Evolutionary conservation across 2,113 vertebrate species (phyloP).

Genomic region (Hippolais icterina): DNA sequence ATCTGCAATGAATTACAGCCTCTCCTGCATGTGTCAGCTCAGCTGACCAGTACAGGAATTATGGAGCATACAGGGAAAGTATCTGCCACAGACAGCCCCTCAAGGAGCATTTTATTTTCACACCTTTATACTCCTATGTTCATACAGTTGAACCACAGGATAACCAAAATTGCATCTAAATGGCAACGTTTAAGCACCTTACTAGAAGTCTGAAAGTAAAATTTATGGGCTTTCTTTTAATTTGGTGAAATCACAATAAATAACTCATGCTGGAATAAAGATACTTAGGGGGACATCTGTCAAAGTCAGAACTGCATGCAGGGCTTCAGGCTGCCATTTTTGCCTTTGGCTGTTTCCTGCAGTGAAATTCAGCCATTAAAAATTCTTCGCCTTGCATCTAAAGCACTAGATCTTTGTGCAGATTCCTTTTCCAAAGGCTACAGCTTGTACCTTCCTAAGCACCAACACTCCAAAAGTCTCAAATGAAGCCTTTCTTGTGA

Average conservation of each 20-base stretch:
- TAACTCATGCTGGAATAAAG: not conserved
- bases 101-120: not conserved
- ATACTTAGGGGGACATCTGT: not conserved
- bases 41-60: not conserved
- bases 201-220: not conserved
- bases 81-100: not conserved
- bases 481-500: not conserved
- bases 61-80: not conserved
- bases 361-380: not conserved
- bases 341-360: not conserved
- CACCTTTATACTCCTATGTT: not conserved
- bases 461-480: not conserved
- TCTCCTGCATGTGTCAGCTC: not conserved
- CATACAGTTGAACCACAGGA: not conserved
- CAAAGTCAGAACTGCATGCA: not conserved
- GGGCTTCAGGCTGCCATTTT: not conserved
- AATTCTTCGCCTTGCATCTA: not conserved
- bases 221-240: not conserved
- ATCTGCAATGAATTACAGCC: not conserved
- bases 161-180: not conserved
- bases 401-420: not conserved
- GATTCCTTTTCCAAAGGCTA: constrained; percentile 1
- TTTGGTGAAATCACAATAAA: not conserved
- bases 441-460: not conserved
- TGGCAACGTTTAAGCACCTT: not conserved